Percentiles rank a stretch among this genome's conserved stretches.
Evolutionary conservation across 2,797 vertebrate genomes (phyloP).

Genomic region (Aphelocoma californica): DNA sequence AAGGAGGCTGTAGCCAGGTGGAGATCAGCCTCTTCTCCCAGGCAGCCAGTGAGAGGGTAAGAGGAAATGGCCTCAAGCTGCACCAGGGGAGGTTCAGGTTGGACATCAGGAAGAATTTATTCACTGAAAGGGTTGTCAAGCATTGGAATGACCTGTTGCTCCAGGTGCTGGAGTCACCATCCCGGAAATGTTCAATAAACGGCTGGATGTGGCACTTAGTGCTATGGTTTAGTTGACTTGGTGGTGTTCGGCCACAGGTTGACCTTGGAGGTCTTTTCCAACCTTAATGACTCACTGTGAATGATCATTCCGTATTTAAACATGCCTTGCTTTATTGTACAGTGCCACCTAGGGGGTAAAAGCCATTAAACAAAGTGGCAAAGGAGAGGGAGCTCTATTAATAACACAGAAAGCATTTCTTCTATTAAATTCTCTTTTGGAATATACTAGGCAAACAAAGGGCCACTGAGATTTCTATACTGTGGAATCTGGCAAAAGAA

Average conservation of each 20-base stretch:
- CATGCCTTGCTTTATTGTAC: not conserved
- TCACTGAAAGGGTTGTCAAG: not conserved
- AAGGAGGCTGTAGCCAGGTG: not conserved
- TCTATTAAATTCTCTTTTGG: not conserved
- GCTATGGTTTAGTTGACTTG: not conserved
- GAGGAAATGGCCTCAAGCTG: not conserved
- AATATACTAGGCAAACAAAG: not conserved
- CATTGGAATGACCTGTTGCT: not conserved
- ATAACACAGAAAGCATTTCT: not conserved
- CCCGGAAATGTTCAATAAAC: not conserved
- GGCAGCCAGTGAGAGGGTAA: not conserved
- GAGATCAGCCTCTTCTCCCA: not conserved
- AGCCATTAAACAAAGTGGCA: not conserved
- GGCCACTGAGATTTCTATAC: not conserved
- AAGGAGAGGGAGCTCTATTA: not conserved
- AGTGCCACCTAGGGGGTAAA: constrained; percentile 60
- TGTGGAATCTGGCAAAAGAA: not conserved
- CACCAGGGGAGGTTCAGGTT: not conserved
- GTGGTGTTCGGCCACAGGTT: not conserved
- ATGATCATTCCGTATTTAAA: not conserved
- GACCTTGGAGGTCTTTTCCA: not conserved
- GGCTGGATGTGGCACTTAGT: not conserved
- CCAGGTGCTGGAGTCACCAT: not conserved
- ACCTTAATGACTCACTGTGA: not conserved
- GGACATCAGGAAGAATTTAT: not conserved